These are phyloP conservation scores for Pelvicachromis taeniatus DNA, from an alignment of 2,113 vertebrate genomes.

Conservation along the genomic window DNA sequence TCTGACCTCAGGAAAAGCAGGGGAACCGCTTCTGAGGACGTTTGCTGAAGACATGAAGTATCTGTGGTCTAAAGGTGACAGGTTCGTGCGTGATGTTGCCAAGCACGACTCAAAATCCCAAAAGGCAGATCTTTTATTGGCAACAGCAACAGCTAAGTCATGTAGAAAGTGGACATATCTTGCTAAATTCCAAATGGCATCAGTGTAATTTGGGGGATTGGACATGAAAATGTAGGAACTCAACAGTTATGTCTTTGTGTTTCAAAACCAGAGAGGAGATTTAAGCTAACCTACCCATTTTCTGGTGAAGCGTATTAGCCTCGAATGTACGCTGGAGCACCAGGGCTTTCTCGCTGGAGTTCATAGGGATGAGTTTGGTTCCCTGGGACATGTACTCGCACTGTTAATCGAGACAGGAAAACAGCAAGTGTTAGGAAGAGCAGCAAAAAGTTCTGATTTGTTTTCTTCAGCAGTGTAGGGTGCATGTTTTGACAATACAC, in stretches of 20 bases:
- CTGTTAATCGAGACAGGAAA: constrained; percentile 37
- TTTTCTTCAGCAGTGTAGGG: neutral
- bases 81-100: neutral
- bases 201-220: neutral
- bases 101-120: neutral
- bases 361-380: constrained; percentile 59
- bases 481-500: neutral
- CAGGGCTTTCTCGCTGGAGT: constrained; percentile 40
- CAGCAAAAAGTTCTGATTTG: neutral
- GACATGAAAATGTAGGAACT: neutral
- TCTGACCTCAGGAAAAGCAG: neutral
- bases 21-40: neutral
- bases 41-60: neutral
- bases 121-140: neutral
- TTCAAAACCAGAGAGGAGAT: neutral
- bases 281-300: constrained; percentile 14
- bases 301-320: constrained; percentile 38
- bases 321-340: constrained; percentile 74
- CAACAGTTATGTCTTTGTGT: neutral
- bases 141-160: neutral
- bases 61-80: neutral
- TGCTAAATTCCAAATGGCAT: neutral
- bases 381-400: constrained; percentile 69
- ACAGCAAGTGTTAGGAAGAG: neutral
- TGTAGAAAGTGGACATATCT: neutral